phyloP scores from a whole-genome alignment of 2,113 vertebrate species.

The Callionymus lyra region DNA sequence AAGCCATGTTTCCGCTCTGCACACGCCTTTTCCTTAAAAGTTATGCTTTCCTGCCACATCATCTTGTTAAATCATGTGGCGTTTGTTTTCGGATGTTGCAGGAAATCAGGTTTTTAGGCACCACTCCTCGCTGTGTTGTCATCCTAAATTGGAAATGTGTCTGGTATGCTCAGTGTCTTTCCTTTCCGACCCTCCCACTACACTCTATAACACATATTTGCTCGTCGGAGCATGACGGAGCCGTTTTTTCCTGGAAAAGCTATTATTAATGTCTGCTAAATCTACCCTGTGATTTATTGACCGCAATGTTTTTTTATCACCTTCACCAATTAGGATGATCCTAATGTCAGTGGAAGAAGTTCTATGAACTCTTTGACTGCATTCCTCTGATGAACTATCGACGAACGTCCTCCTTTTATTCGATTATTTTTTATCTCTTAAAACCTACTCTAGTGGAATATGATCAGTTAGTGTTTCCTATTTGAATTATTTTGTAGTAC shows the following conservation, averaged over 20 bases:
- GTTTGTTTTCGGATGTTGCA: neutral
- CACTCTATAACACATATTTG: conserved; percentile 22
- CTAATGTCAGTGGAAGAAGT: too few relatives aligned
- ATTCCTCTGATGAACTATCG: too few relatives aligned
- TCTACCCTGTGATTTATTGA: conserved; percentile 41
- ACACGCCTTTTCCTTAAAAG: conserved; percentile 48
- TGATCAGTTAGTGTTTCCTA: too few relatives aligned
- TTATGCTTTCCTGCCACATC: conserved; percentile 38
- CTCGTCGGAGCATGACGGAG: conserved; percentile 33
- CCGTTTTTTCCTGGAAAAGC: conserved; percentile 41
- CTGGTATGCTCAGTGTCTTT: conserved; percentile 7
- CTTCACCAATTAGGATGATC: conserved; percentile 8
- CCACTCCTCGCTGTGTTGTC: neutral
- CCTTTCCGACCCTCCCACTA: conserved; percentile 8
- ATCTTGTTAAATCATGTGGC: conserved; percentile 15
- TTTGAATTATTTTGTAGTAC: too few relatives aligned
- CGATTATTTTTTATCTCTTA: too few relatives aligned
- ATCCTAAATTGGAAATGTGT: conserved; percentile 19
- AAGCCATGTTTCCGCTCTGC: conserved; percentile 54
- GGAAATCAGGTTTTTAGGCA: too few relatives aligned
- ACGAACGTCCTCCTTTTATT: too few relatives aligned
- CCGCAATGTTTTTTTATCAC: conserved; percentile 34
- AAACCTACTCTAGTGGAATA: too few relatives aligned
- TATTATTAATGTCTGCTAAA: conserved; percentile 47
- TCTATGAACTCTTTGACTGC: too few relatives aligned